Evolutionary conservation across 2,888 invertebrate species (phyloP), one percentile per base, ranked within the genome.

Genomic region (Herminia tarsipennalis): DNA sequence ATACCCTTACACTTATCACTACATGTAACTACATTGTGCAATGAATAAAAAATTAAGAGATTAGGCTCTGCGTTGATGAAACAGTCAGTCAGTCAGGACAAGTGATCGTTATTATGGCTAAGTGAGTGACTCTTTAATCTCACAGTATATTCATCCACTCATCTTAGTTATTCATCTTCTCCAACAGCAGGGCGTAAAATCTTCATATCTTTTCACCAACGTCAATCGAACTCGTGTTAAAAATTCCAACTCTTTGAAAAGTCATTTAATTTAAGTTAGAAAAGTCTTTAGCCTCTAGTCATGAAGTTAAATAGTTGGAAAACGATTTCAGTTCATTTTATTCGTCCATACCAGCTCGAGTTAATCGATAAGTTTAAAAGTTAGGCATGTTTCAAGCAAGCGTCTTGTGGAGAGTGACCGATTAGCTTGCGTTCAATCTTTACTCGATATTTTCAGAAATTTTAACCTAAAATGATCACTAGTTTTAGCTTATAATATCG

Each of bases 341-440:
- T 66, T 54, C 42, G 54, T 57, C 57, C 41, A 36, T 47, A 52
- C 14, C 14, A 20, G 56, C 42, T 28, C 16, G 28, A 49, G 49
- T 66, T 65, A 67, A 76, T 67, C 66, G 70, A 71, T 72, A 58
- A 65, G 68, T 70, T 70, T 47, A 69, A 71, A 79, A 76, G 71
- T 76, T 73, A 67, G 65, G 57, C 59, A 55, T 56, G 58, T 72
- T 66, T 57, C 67, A 58, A 54, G 67, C 75, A 70, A 75, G 56
- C 66, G 74, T 76, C 74, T 72, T 70, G 70, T 45, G 49, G 38
- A 32, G 36, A 24, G 42, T 66, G 62, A 61, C 33, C 38, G 63
- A 66, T 66, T 66, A 56, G 56, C 16, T 20, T n/a, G 16, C 64
- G 56, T 57, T 79, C 73, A 49, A 44, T 75, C 73, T 69, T 41